phyloP scores from a whole-genome alignment of 2,113 vertebrate genomes.

The Pholis gunnellus region DNA sequence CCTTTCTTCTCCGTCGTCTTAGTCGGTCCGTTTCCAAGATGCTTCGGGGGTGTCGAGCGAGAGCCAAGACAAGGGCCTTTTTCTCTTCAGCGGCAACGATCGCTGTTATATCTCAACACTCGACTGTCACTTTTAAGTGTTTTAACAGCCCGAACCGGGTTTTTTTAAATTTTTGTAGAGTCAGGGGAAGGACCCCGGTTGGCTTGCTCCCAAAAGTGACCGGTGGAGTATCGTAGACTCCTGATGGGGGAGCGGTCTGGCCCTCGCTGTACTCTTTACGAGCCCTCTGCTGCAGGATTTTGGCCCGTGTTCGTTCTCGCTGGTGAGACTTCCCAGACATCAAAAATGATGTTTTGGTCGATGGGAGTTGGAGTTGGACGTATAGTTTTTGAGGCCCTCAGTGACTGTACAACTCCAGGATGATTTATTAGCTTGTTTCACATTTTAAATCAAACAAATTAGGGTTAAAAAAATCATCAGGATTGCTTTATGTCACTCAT shows the following conservation, averaged over 20 bases:
- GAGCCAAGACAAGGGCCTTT: neutral
- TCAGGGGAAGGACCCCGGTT: constrained; percentile 36
- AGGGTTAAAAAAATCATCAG: neutral
- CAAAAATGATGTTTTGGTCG: constrained; percentile 23
- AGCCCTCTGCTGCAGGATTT: constrained; percentile 42
- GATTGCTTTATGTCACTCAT: neutral
- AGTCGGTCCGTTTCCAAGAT: too few relatives aligned
- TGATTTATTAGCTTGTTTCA: constrained; percentile 27
- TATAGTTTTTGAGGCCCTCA: constrained; percentile 15
- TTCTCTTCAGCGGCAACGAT: constrained; percentile 32
- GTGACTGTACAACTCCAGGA: neutral
- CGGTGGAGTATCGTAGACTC: constrained; percentile 42
- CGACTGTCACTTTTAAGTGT: constrained; percentile 48
- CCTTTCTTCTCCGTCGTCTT: constrained; percentile 33
- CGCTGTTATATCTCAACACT: constrained; percentile 46
- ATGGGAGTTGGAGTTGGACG: constrained; percentile 21
- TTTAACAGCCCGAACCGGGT: constrained; percentile 50
- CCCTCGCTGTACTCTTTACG: constrained; percentile 44
- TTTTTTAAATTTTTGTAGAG: constrained; percentile 40
- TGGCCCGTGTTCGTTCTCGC: constrained; percentile 24
- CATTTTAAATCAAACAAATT: constrained; percentile 17
- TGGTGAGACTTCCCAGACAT: constrained; percentile 43
- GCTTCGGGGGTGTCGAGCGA: too few relatives aligned
- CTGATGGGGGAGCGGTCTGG: constrained; percentile 50
- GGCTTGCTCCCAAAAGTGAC: constrained; percentile 45